Evolutionary conservation across 2,888 invertebrate genomes (phyloP), one percentile per base, ranked within the genome.

Genomic region (Drosophila differens): DNA sequence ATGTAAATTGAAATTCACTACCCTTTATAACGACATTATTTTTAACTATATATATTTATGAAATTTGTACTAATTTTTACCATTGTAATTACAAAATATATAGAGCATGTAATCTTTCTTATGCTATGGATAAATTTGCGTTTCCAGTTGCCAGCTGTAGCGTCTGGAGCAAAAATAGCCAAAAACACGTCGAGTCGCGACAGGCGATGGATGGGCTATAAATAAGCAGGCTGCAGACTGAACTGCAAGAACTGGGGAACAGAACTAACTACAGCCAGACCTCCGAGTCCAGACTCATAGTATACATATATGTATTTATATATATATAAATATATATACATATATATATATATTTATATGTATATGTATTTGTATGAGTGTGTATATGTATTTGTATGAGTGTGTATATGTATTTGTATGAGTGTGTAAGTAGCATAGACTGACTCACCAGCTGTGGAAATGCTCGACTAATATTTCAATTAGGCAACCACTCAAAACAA

Each of bases 121-220:
- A 12, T 33, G 32, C 12, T 39, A n/a, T n/a, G 14, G n/a, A 22
- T 12, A 47, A 19, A 4, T 54, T 28, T 35, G 30, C 30, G 64
- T 57, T 73, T 85, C 81, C 86, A 89, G 88, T 79, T 60, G 79
- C 65, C 47, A 73, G 69, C 67, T 74, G 69, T 49, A 52, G 22
- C 35, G 89, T 84, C 91, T 84, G 91, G 84, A 83, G 91, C 91
- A 79, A 86, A 89, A 89, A 80, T 80, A 80, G 80, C 80, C 80
- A 80, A 80, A 79, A 83, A 65, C 80, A 70, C 67, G 52, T 37
- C 78, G 70, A 83, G 83, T 74, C 84, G 86, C 86, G 89, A 84
- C 80, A 88, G 86, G 68, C 91, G 82, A 87, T 89, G 85, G 91
- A 90, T 85, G 85, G 85, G 91, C 91, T 85, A 85, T 85, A 85